Base-by-base conservation (phyloP, 2,888 invertebrate genomes). In the Yponomeuta sedellus region DNA sequence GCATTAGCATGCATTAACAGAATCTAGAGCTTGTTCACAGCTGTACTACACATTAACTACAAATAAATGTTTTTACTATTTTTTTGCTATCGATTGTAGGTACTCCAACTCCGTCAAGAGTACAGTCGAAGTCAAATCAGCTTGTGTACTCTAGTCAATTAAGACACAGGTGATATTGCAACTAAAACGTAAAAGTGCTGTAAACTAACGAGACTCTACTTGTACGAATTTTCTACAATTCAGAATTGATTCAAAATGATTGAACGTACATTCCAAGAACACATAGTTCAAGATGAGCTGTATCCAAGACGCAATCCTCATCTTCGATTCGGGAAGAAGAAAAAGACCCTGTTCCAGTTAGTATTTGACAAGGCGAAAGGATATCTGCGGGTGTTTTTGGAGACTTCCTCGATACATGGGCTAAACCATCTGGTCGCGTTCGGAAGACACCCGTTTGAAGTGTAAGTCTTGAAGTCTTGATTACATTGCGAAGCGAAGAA, bases 371-470 rank as follows among this genome's bases (percentile, higher is more conserved):
- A 79, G 68, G 73, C 74, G 0, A 78, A 71, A 64, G 70, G 70
- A 0, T 92, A 92, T 67, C 68, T 90, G 2, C 77, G 81, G 16
- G 66, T 87, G 20, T 92, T 92, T 73, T 70, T 92, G 66, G 82
- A 91, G 67, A 89, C 88, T 0, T 92, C 92, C 0, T 92, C 92
- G 0, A 91, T 93, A 39, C 92, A 92, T 71, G 93, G 92, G 0
- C 73, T 92, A n/a, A 91, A 88, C 63, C 92, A 93, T 74, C 72
- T 92, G 19, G 86, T 92, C 0, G 82, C 86, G 4, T 66, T 72
- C 8, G 77, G 81, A n/a, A 82, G 92, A 68, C 92, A 92, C 76
- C 75, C 80, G 0, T 71, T 83, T 40, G 92, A 93, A 83, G 76
- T 87, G 92, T 92, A 73, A 83, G 88, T 75, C 44, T 25, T 25